These are phyloP conservation scores for Tipula lateralis DNA, from an alignment of 2,888 invertebrate species.

Conservation along the genomic window DNA sequence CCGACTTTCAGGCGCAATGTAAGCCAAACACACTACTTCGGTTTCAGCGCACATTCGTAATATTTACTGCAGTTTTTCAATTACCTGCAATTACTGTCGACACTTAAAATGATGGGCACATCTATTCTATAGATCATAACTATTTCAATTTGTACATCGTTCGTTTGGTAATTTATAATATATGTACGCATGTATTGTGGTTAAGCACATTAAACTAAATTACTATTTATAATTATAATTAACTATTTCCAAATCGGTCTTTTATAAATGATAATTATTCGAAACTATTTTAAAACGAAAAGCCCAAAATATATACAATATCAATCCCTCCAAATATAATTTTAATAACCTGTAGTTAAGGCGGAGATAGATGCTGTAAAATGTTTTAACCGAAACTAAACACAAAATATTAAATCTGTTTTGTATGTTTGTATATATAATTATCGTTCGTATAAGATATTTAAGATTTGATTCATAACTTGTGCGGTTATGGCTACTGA, in stretches of 20 bases:
- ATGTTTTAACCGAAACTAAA: not conserved
- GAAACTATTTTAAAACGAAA: not conserved
- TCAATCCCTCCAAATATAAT: not conserved
- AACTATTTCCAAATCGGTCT: not conserved
- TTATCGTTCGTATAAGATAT: not conserved
- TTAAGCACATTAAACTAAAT: not conserved
- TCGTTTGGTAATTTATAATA: too few species aligned
- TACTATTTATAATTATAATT: not conserved
- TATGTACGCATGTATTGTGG: not conserved
- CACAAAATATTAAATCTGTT: not conserved
- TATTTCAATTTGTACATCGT: too few species aligned
- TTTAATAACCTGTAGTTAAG: not conserved
- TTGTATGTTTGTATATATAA: conserved; percentile 4
- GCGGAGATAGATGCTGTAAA: not conserved
- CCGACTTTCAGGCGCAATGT: too few species aligned
- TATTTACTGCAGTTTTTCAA: too few species aligned
- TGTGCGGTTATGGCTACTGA: conserved; percentile 15
- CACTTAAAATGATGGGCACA: too few species aligned
- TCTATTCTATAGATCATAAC: too few species aligned
- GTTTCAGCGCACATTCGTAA: too few species aligned
- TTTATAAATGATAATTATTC: not conserved
- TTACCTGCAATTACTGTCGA: too few species aligned
- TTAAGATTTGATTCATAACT: not conserved
- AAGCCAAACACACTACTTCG: too few species aligned
- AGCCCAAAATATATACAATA: not conserved